These are phyloP conservation scores for Eudyptes chrysolophus DNA, from an alignment of 2,113 vertebrate genomes.

Conservation along the genomic window DNA sequence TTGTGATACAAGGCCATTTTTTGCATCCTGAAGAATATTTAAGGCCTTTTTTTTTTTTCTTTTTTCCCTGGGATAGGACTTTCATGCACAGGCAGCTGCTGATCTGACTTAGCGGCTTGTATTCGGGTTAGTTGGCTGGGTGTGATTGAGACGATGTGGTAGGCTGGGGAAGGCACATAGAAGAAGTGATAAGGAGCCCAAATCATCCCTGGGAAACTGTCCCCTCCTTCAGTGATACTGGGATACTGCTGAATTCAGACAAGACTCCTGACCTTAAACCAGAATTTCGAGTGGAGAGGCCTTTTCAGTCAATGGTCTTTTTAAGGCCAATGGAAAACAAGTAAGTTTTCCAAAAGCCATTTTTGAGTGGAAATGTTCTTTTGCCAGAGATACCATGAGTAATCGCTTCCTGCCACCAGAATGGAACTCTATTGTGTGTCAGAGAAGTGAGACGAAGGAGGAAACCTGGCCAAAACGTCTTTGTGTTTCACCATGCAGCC, in stretches of 20 bases:
- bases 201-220: neutral
- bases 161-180: neutral
- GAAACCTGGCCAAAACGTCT: neutral
- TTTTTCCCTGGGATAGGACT: neutral
- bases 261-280: neutral
- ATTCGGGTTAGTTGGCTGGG: neutral
- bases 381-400: neutral
- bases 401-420: neutral
- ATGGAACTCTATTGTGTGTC: neutral
- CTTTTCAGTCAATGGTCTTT: neutral
- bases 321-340: conserved; percentile 16
- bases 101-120: neutral
- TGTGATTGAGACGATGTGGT: neutral
- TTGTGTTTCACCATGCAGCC: neutral
- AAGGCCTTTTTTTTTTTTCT: neutral
- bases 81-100: neutral
- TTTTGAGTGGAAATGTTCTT: neutral
- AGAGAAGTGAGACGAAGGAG: neutral
- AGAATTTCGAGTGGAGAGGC: neutral
- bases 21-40: neutral
- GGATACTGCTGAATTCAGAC: neutral
- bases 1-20: conserved; percentile 80
- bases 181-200: neutral
- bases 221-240: neutral
- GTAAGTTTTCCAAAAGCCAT: neutral